Percentiles rank a stretch among this genome's conserved stretches.
These are phyloP conservation scores for Lepus americanus DNA, from an alignment of 2,113 vertebrate species.

Conservation along the genomic window DNA sequence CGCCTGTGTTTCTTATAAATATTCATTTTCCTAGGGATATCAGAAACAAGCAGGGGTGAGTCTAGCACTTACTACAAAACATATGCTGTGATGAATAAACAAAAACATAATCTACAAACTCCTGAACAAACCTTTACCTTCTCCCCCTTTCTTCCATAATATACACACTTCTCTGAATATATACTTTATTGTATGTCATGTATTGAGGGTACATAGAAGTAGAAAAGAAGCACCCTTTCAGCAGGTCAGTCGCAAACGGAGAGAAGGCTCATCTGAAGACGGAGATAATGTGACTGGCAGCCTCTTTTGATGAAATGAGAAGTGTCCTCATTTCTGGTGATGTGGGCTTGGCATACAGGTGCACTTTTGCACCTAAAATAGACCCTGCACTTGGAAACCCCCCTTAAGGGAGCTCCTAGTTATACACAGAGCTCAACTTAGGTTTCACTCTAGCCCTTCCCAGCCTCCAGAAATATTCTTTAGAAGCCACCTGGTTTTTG, in stretches of 20 bases:
- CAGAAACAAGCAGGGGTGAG: conserved; percentile 31
- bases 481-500: not conserved
- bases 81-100: not conserved
- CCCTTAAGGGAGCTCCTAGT: no score
- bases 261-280: no score
- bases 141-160: not conserved
- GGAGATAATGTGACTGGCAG: no score
- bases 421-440: no score
- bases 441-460: not conserved
- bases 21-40: conserved; percentile 40
- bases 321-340: no score
- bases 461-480: not conserved
- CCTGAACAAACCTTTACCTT: conserved; percentile 2
- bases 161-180: not conserved
- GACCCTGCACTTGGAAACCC: no score
- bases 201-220: not conserved
- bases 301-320: no score
- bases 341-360: no score
- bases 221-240: not conserved
- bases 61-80: conserved; percentile 9
- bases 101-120: not conserved
- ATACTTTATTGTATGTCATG: not conserved
- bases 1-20: conserved; percentile 1
- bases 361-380: no score
- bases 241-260: no score